Evolutionary conservation across 92 coral and sea anemone species (phyloP), one percentile per base, ranked within the genome.

Genomic region (Meandrina meandrites): DNA sequence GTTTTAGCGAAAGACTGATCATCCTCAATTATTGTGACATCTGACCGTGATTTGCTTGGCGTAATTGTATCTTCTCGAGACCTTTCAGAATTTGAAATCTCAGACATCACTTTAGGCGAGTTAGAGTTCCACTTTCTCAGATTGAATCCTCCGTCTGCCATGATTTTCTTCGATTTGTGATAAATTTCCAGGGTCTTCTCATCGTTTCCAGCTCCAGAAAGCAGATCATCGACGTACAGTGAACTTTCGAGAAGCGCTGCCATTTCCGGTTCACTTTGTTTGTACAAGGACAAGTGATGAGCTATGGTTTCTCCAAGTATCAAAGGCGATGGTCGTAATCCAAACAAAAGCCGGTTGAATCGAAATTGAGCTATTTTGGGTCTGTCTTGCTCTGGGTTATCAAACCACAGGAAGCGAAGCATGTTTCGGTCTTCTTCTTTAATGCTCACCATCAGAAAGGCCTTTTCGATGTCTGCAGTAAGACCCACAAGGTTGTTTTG

Each of bases 91-190:
- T 45, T 81, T 45, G 62, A 42, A 45, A 81, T 81, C 86, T 42
- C 86, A 42, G 47, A 42, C 60, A 84, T 9, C 72, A 84, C 54
- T 0, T 22, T 56, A 11, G 8, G 60, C 24, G 90, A 90, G 80
- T 90, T 90, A 45, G 87, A 90, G 87, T 86, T 81, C 94, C 92
- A 92, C 72, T 92, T 92, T 71, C 91, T 87, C n/a, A 92, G 90
- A n/a, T 79, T 89, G 89, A 92, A 89, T 24, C 92, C 92, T 67
- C 94, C 89, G 11, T 34, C 84, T 8, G 58, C 53, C 82, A 90
- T 51, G 50, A 90, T 74, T 32, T 45, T 51, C 83, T 86, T 90
- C 35, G 84, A 76, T 73, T 51, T 60, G 51, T 80, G 76, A 58
- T 86, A 90, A 47, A 90, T 74, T 47, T 80, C 79, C 58, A 74